Evolutionary conservation across 2,113 vertebrate genomes (phyloP).

Genomic region (Tonatia bakeri): DNA sequence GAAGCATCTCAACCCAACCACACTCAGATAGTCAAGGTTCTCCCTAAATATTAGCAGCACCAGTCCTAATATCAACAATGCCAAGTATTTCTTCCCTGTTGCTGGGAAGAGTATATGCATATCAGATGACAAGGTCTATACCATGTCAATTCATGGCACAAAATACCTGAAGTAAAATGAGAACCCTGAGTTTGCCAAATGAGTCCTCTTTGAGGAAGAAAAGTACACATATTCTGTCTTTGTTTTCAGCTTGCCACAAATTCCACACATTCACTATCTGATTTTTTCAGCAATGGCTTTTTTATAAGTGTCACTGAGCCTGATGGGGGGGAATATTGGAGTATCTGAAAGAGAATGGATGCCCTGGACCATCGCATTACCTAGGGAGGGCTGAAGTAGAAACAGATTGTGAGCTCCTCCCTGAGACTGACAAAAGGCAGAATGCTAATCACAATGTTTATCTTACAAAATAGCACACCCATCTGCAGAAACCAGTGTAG

Average conservation of each 20-base stretch:
- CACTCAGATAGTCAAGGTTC: neutral
- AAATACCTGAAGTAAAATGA: conserved; percentile 89
- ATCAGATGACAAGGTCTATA: conserved; percentile 87
- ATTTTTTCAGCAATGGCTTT: conserved; percentile 81
- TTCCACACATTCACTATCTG: conserved; percentile 75
- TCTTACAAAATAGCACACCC: conserved; percentile 83
- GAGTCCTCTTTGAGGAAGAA: conserved; percentile 83
- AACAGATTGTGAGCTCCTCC: conserved; percentile 86
- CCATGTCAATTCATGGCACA: conserved; percentile 84
- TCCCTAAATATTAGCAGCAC: neutral
- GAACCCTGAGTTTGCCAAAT: conserved; percentile 73
- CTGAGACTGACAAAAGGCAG: conserved; percentile 85
- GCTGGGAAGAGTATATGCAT: conserved; percentile 82
- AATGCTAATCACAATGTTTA: conserved; percentile 78
- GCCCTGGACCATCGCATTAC: conserved; percentile 80
- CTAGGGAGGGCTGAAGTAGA: conserved; percentile 77
- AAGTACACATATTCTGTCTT: conserved; percentile 81
- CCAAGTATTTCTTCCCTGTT: conserved; percentile 81
- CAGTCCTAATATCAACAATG: neutral
- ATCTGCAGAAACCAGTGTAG: conserved; percentile 85
- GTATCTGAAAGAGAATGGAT: conserved; percentile 78
- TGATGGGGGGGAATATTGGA: conserved; percentile 85
- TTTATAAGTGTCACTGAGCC: conserved; percentile 84
- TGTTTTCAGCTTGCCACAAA: conserved; percentile 79
- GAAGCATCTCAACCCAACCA: neutral